A percentile compares a stretch with the other conserved stretches of the same genome.
These are phyloP conservation scores for Anarsia innoxiella DNA, from an alignment of 2,888 invertebrate genomes.

Conservation along the genomic window DNA sequence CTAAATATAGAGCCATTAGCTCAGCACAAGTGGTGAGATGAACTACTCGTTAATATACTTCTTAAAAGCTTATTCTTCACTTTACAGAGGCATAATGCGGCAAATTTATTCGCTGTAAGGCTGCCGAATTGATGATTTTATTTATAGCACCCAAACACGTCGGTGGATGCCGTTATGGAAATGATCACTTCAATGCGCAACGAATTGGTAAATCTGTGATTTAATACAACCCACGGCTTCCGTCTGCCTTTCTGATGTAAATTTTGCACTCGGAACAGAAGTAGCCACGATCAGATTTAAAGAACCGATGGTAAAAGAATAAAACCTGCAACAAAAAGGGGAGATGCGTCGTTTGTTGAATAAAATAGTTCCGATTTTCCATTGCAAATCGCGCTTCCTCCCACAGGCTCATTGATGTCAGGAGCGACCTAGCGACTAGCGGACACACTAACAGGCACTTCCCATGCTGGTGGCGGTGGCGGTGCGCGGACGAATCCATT, in stretches of 20 bases:
- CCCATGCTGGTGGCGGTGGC: conserved; percentile 48
- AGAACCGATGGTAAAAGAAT: neutral
- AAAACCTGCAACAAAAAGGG: neutral
- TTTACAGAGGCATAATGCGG: no score
- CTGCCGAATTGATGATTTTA: no score
- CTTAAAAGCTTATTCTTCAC: no score
- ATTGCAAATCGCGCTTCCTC: conserved; percentile 8
- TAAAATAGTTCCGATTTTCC: neutral
- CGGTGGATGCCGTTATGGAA: conserved; percentile 7
- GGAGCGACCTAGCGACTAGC: no score
- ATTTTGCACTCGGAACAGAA: no score
- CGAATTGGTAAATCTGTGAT: no score
- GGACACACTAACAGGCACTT: conserved; percentile 68
- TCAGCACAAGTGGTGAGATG: conserved; percentile 35
- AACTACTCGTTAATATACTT: no score
- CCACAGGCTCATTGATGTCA: conserved; percentile 22
- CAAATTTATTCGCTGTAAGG: no score
- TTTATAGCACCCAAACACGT: conserved; percentile 8
- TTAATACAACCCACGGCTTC: no score
- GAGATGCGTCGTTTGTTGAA: neutral
- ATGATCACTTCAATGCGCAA: conserved; percentile 1
- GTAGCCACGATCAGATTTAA: no score
- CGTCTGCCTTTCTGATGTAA: no score
- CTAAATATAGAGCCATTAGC: conserved; percentile 52
- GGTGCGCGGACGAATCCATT: conserved; percentile 71